phyloP scores from a whole-genome alignment of 2,888 invertebrate genomes.

The Tiliacea citrago region DNA sequence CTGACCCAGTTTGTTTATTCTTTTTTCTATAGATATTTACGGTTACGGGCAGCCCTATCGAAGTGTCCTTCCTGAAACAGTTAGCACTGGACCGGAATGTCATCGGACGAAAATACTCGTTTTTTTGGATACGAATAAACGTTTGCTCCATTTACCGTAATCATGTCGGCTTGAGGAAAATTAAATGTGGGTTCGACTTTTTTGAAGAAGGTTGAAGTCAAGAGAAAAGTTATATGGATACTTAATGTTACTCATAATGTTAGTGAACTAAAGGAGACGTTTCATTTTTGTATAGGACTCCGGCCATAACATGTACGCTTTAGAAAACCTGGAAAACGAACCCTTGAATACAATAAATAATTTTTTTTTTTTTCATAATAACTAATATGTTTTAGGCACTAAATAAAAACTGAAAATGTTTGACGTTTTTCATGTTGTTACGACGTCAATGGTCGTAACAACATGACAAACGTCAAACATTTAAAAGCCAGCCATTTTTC shows the following conservation, averaged over 20 bases:
- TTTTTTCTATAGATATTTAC: neutral
- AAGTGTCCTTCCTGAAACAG: slow-evolving; percentile 44
- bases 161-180: slow-evolving; percentile 63
- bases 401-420: too few relatives aligned
- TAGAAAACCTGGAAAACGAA: too few relatives aligned
- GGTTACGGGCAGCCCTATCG: slow-evolving; percentile 49
- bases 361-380: too few relatives aligned
- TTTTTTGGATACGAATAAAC: slow-evolving; percentile 68
- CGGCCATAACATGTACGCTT: too few relatives aligned
- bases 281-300: too few relatives aligned
- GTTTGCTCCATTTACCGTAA: slow-evolving; percentile 63
- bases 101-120: slow-evolving; percentile 59
- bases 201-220: slow-evolving; percentile 32
- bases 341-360: too few relatives aligned
- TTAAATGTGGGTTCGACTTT: slow-evolving; percentile 61
- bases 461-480: too few relatives aligned
- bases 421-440: too few relatives aligned
- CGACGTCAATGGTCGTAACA: too few relatives aligned
- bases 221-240: neutral
- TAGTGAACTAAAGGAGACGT: neutral
- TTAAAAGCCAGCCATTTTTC: too few relatives aligned
- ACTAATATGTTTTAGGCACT: too few relatives aligned
- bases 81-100: slow-evolving; percentile 61
- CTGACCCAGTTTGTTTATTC: slow-evolving; percentile 13
- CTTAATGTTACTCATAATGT: neutral